Evolutionary conservation across 2,888 invertebrate genomes (phyloP).

Genomic region (Stomorhina lunata): DNA sequence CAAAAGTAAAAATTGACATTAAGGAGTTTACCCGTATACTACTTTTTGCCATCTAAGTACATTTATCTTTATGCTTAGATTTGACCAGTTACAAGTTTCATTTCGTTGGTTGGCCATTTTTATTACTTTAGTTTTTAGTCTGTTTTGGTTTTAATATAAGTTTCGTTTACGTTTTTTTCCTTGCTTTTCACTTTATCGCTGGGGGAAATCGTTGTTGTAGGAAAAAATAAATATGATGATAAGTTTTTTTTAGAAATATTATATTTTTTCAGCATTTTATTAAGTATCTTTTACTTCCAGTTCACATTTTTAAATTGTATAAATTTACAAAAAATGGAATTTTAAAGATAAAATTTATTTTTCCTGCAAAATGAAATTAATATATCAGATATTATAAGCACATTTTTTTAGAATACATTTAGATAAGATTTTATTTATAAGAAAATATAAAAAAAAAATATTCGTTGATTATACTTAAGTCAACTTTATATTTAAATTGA

Average conservation of each 20-base stretch:
- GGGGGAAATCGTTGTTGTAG: conserved; percentile 28
- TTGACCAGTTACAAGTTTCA: neutral
- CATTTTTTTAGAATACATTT: too few species aligned
- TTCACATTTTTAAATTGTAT: neutral
- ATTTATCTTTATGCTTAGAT: neutral
- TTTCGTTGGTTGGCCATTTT: neutral
- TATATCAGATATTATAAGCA: too few species aligned
- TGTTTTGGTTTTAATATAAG: neutral
- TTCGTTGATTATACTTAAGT: too few species aligned
- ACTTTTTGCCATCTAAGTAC: neutral
- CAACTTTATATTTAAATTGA: too few species aligned
- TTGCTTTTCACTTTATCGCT: conserved; percentile 4
- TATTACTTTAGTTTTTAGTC: neutral
- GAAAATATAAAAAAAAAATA: too few species aligned
- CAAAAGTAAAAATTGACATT: neutral
- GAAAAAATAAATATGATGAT: neutral
- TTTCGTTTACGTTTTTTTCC: neutral
- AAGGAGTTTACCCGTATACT: neutral
- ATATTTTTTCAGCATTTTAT: neutral
- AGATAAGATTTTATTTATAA: too few species aligned
- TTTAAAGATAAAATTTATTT: neutral
- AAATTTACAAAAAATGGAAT: neutral
- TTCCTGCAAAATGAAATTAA: neutral
- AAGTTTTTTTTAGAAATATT: neutral
- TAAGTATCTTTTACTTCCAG: conserved; percentile 15